Conservation (phyloP, 2,797 vertebrate genomes). For the Cirrhinus mrigala region DNA sequence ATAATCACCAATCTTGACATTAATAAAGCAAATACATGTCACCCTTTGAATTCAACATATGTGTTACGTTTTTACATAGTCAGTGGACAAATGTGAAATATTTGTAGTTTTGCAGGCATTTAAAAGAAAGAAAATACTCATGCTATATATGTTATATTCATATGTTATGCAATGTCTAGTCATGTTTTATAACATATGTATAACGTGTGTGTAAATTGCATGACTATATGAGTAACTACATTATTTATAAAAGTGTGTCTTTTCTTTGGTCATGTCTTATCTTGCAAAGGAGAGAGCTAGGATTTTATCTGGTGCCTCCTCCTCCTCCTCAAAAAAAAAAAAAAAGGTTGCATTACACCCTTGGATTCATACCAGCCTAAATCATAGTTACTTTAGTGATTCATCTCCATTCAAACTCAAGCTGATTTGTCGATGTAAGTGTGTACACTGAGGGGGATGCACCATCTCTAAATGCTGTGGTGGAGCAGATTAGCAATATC, state of each 20-base stretch:
- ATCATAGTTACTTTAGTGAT: slow-evolving; percentile 3
- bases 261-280: neutral
- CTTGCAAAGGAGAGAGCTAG: neutral
- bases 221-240: neutral
- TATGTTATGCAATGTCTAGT: neutral
- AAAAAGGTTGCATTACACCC: neutral
- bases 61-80: neutral
- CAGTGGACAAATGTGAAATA: neutral
- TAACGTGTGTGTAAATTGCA: neutral
- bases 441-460: slow-evolving; percentile 51
- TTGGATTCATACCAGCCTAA: slow-evolving; percentile 8
- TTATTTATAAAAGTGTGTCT: neutral
- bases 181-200: neutral
- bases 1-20: neutral
- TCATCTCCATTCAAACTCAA: slow-evolving; percentile 30
- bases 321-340: neutral
- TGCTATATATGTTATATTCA: neutral
- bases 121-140: neutral
- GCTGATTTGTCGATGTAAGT: slow-evolving; percentile 45
- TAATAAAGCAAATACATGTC: neutral
- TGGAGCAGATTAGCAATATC: slow-evolving; percentile 75
- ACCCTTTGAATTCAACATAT: neutral
- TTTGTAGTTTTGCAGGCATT: no score
- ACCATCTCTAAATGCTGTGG: slow-evolving; percentile 59
- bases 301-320: neutral